Percentiles rank a stretch among this genome's conserved stretches.
Evolutionary conservation across 2,888 invertebrate species (phyloP).

Genomic region (Patella pellucida): DNA sequence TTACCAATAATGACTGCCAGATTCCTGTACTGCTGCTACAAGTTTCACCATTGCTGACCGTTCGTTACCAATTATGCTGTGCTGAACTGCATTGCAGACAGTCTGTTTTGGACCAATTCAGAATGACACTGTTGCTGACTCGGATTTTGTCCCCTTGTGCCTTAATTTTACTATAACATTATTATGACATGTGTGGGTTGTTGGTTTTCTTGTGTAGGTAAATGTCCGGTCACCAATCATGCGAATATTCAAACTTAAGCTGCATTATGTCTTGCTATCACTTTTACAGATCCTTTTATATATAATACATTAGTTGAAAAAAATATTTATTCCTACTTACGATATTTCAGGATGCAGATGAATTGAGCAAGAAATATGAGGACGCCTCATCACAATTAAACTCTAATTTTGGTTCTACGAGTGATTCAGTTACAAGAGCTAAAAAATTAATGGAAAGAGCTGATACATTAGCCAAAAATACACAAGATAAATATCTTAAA

Average conservation of each 20-base stretch:
- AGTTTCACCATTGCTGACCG: too few relatives aligned
- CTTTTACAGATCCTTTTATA: background rate
- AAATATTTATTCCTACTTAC: background rate
- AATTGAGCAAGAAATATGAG: conserved; percentile 80
- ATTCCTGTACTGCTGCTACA: too few relatives aligned
- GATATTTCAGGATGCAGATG: conserved; percentile 56
- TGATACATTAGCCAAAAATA: conserved; percentile 84
- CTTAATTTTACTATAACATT: background rate
- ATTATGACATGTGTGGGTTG: background rate
- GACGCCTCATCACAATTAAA: conserved; percentile 81
- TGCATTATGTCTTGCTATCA: background rate
- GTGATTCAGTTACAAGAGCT: conserved; percentile 84
- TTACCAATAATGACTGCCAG: too few relatives aligned
- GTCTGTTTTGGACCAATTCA: background rate
- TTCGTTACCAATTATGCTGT: too few relatives aligned
- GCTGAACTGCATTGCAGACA: background rate
- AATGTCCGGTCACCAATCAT: background rate
- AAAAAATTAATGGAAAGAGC: conserved; percentile 84
- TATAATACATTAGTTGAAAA: background rate
- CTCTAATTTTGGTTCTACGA: conserved; percentile 80
- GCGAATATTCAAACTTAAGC: too few relatives aligned
- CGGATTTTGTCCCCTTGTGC: too few relatives aligned
- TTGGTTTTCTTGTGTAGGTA: too few relatives aligned
- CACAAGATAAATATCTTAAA: conserved; percentile 73
- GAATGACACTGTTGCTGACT: too few relatives aligned